A percentile compares a stretch with the other conserved stretches of the same genome.
These are phyloP conservation scores for Quiscalus mexicanus DNA, from an alignment of 2,113 vertebrate species.

Conservation along the genomic window DNA sequence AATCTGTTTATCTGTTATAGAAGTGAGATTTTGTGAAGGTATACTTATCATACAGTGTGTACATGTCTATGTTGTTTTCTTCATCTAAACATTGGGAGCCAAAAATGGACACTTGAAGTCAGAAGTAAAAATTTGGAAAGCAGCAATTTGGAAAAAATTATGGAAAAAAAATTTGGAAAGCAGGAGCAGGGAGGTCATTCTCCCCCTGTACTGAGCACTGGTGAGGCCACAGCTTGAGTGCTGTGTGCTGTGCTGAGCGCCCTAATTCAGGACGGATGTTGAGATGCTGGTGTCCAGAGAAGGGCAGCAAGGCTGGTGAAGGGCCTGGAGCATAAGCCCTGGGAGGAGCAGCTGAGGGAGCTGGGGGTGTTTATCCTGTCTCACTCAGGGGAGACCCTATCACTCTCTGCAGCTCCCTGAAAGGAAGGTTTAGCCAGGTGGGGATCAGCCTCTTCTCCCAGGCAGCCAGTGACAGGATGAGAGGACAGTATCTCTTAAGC, in stretches of 20 bases:
- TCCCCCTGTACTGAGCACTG: accelerated
- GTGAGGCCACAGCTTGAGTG: accelerated
- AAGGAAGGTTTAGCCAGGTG: neutral
- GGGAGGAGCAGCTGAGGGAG: too few species aligned
- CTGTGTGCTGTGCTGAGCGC: neutral
- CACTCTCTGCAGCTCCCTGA: neutral
- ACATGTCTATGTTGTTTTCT: neutral
- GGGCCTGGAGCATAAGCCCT: neutral
- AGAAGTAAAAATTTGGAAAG: neutral
- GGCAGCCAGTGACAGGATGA: accelerated
- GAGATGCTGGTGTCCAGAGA: neutral
- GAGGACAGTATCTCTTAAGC: neutral
- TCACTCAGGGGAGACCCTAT: too few species aligned
- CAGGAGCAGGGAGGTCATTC: neutral
- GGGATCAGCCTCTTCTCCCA: neutral
- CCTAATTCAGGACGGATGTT: neutral
- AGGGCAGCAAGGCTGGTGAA: neutral
- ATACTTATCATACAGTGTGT: neutral
- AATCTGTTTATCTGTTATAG: neutral
- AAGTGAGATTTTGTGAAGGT: neutral
- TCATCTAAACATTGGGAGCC: accelerated
- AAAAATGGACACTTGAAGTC: neutral
- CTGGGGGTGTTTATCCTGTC: neutral
- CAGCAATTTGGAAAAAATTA: neutral
- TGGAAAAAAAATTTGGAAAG: neutral